Evolutionary conservation across 1,140 invertebrate genomes (phyloP).

Genomic region (Pseudomyrmex concolor): DNA sequence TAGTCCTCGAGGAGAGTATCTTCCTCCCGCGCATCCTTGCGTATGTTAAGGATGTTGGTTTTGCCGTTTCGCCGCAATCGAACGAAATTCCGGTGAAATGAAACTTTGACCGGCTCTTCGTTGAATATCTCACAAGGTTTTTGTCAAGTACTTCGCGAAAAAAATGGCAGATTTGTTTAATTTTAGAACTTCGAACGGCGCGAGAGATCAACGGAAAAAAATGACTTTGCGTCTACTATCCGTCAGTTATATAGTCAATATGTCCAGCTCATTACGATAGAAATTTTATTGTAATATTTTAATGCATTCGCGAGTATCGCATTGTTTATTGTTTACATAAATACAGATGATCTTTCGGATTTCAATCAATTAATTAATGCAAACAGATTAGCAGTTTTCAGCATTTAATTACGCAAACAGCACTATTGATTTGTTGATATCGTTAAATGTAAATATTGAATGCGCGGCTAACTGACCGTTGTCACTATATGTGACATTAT

Average conservation of each 20-base stretch:
- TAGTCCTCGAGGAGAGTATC: too few relatives aligned
- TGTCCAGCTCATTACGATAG: conserved; percentile 28
- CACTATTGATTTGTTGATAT: conserved; percentile 57
- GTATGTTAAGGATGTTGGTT: too few relatives aligned
- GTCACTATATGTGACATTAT: conserved; percentile 36
- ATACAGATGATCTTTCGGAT: conserved; percentile 46
- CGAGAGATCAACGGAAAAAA: conserved; percentile 13
- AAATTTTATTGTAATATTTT: conserved; percentile 60
- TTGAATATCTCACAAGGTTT: too few relatives aligned
- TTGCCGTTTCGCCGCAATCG: background rate
- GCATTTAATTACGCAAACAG: conserved; percentile 52
- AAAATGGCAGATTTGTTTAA: too few relatives aligned
- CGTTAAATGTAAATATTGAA: conserved; percentile 57
- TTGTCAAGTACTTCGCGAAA: too few relatives aligned
- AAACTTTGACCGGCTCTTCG: background rate
- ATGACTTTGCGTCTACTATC: background rate
- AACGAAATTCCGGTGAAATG: background rate
- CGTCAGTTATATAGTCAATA: background rate
- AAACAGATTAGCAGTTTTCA: conserved; percentile 54
- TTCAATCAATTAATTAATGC: conserved; percentile 60
- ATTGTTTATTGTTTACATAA: conserved; percentile 56
- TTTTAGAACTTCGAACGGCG: too few relatives aligned
- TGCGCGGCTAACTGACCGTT: conserved; percentile 12
- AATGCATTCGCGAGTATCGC: conserved; percentile 48
- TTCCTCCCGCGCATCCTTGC: too few relatives aligned